These are phyloP conservation scores for Falco rusticolus DNA, from an alignment of 2,797 vertebrate species.

Conservation along the genomic window DNA sequence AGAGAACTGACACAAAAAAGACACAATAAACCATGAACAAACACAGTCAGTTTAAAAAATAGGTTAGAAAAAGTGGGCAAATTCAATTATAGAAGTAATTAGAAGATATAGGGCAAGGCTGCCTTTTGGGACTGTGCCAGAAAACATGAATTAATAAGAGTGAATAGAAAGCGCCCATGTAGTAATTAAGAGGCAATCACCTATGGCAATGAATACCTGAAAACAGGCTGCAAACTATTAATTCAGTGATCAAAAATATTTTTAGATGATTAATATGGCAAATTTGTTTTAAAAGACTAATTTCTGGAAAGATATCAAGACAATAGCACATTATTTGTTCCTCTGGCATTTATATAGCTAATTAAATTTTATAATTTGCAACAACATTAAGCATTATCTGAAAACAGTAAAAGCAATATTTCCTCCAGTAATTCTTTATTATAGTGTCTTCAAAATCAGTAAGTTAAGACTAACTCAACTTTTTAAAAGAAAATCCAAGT, in stretches of 20 bases:
- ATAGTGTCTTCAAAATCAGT: slow-evolving; percentile 72
- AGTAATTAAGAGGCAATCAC: slow-evolving; percentile 99
- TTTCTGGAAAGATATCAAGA: slow-evolving; percentile 99
- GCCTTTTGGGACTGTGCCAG: slow-evolving; percentile 94
- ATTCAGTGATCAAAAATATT: slow-evolving; percentile 99
- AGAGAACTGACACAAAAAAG: slow-evolving; percentile 93
- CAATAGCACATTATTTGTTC: slow-evolving; percentile 95
- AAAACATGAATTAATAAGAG: slow-evolving; percentile 99
- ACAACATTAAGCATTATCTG: slow-evolving; percentile 85
- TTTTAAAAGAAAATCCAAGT: slow-evolving; percentile 36
- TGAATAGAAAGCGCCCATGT: slow-evolving; percentile 94
- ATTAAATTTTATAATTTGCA: slow-evolving; percentile 97
- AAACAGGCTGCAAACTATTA: slow-evolving; percentile 94
- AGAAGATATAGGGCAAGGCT: slow-evolving; percentile 99
- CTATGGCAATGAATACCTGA: slow-evolving; percentile 99
- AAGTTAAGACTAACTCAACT: slow-evolving; percentile 72
- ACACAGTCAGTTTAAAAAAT: slow-evolving; percentile 98
- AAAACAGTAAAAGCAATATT: slow-evolving; percentile 84
- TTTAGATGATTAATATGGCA: slow-evolving; percentile 99
- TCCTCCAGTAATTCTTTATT: slow-evolving; percentile 66
- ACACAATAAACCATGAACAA: slow-evolving; percentile 99
- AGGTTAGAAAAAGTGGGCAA: slow-evolving; percentile 99
- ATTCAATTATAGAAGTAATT: slow-evolving; percentile 99
- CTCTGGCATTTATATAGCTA: slow-evolving; percentile 99
- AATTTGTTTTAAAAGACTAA: slow-evolving; percentile 99